A percentile compares a stretch with the other conserved stretches of the same genome.
Conservation (phyloP, 1,140 invertebrate genomes). For the Cydia amplana region DNA sequence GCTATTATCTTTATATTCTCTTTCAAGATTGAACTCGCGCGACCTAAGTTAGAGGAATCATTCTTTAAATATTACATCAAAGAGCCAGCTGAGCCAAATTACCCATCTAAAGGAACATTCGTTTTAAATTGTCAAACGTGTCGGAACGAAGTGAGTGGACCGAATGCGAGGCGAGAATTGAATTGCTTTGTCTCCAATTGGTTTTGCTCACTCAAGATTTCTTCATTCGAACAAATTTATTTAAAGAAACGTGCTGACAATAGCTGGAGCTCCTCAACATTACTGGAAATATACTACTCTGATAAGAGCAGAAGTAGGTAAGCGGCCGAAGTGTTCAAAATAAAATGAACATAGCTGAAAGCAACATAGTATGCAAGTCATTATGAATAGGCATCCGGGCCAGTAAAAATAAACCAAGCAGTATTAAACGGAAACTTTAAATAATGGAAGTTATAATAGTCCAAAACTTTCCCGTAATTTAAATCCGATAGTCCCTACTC, state of each 20-base stretch:
- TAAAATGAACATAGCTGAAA: too few species aligned
- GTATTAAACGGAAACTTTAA: too few species aligned
- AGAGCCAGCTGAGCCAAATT: conserved; percentile 26
- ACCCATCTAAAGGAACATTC: not conserved
- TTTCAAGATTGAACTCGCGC: not conserved
- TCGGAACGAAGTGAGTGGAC: conserved; percentile 35
- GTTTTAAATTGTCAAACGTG: conserved; percentile 25
- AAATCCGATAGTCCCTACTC: too few species aligned
- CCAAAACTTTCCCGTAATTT: too few species aligned
- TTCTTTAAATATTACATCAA: conserved; percentile 34
- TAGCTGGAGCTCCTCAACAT: not conserved
- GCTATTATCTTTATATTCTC: not conserved
- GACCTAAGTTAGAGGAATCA: not conserved
- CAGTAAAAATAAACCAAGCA: too few species aligned
- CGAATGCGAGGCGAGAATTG: conserved; percentile 33
- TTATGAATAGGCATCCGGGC: too few species aligned
- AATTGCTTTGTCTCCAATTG: conserved; percentile 38
- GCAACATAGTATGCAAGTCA: too few species aligned
- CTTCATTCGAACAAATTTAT: conserved; percentile 32
- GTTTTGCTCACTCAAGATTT: conserved; percentile 35
- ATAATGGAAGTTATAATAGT: too few species aligned
- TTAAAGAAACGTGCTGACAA: conserved; percentile 12
- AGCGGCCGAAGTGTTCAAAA: too few species aligned
- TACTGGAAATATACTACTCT: too few species aligned
- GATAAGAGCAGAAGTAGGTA: too few species aligned